These are phyloP conservation scores for Athalia circularis DNA, from an alignment of 2,888 invertebrate genomes.

Conservation along the genomic window DNA sequence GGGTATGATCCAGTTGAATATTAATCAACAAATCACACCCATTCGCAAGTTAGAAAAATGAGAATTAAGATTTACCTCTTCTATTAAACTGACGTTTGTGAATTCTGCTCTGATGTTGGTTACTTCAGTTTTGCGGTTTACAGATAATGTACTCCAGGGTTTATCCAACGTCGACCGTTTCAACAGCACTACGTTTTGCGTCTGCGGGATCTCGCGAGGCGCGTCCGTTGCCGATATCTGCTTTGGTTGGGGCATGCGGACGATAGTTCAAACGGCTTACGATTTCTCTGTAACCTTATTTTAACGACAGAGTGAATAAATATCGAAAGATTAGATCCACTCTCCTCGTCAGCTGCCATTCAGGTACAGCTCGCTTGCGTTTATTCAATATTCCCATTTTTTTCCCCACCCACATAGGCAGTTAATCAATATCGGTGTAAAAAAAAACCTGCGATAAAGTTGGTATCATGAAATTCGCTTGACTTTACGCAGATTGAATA, in stretches of 20 bases:
- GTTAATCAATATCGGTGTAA: too few relatives aligned
- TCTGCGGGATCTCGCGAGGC: constrained; percentile 20
- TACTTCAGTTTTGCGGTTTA: constrained; percentile 15
- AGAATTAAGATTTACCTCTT: constrained; percentile 52
- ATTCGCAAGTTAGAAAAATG: neutral
- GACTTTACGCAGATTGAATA: too few relatives aligned
- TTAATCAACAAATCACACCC: too few relatives aligned
- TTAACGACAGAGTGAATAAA: neutral
- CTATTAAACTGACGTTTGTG: constrained; percentile 52
- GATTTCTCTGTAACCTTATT: neutral
- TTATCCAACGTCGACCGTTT: constrained; percentile 22
- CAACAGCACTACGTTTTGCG: constrained; percentile 19
- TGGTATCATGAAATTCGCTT: too few relatives aligned
- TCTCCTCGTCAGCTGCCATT: neutral
- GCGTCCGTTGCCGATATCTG: constrained; percentile 14
- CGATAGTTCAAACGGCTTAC: neutral
- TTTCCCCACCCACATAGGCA: neutral
- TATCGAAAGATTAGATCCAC: neutral
- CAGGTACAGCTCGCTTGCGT: neutral
- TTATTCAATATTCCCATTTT: neutral
- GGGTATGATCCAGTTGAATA: too few relatives aligned
- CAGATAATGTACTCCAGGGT: neutral
- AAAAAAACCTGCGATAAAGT: too few relatives aligned
- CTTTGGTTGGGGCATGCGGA: constrained; percentile 33
- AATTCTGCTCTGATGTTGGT: constrained; percentile 52